Evolutionary conservation across 2,797 vertebrate genomes (phyloP), one percentile per base, ranked within the genome.

Genomic region (Scleropages formosus): DNA sequence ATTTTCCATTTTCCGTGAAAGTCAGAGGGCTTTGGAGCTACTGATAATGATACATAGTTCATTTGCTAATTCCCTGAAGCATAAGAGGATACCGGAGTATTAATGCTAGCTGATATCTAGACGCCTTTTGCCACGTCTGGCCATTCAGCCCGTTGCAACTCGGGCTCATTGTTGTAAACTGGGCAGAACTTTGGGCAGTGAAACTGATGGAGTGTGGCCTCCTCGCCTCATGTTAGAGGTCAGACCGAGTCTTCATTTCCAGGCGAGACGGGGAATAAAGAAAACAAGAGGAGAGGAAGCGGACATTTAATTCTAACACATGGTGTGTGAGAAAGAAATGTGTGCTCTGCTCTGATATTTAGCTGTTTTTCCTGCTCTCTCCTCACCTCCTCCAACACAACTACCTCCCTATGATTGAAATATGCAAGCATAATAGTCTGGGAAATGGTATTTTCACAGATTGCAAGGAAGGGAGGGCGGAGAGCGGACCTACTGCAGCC

Each of bases 221-320:
- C 27, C 58, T 51, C 24, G 80, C 84, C 83, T 85, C 24, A 61
- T 80, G 31, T 58, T 78, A 73, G 83, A 84, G 83, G 84, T 84
- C 83, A 75, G 83, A 79, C 80, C 82, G 83, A 73, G 85, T 77
- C 76, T 72, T 75, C 82, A 18, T n/a, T 83, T 84, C 87, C 83
- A 84, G 78, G 87, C 85, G 78, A 81, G 86, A 84, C 86, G 85
- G 85, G 89, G 85, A 89, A 86, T 82, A 85, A 84, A 86, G 74
- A 75, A 82, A 84, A 79, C 79, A 78, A 84, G 82, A 64, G 18
- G 79, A 84, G 82, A 87, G 88, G 85, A 89, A 90, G 90, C 88
- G 15, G 87, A 89, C 86, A 87, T 90, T 84, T 88, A 85, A 87
- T 78, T 79, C 82, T 86, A 88, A 85, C 87, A 88, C 83, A 82